Evolutionary conservation across 64 coral and sea anemone genomes (phyloP), one percentile per base, ranked within the genome.

Genomic region (Anthopleura sola): DNA sequence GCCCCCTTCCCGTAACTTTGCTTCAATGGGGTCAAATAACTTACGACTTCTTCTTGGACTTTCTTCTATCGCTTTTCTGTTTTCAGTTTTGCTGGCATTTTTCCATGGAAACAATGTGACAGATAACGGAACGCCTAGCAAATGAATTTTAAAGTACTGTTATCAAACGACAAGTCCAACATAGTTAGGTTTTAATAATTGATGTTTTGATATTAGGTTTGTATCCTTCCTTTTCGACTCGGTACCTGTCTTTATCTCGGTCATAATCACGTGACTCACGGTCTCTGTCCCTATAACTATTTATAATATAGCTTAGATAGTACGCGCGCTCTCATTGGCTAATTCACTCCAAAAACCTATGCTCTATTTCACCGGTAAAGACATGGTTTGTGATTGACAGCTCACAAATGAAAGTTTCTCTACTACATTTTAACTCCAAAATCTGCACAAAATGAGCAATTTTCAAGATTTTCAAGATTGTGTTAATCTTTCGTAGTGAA

Each of bases 21-120:
- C 74, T 77, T 44, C 37, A 47, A 56, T 1, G 21, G 8, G 6
- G 1, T 6, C 36, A 37, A 44, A 20, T 24, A 79, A 82, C 94
- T 89, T 86, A 98, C 95, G 83, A 98, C 60, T 24, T 98, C 95
- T 38, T 98, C 95, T 34, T 91, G 87, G 5, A 75, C 78, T 87
- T 98, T 98, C 89, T 98, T 98, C 37, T 84, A 64, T 80, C 95
- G 82, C 38, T 98, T 98, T 54, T 98, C 95, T 24, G 92, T 89
- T 81, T 98, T 98, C 89, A 92, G 86, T 24, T 98, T 98, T 13
- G 91, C 95, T 5, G 95, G 91, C 33, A 82, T 81, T 85, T 98
- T 98, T 11, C 95, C 95, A 77, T 98, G 95, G 58, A 98, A 98
- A 78, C 93, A 91, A 75, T 98, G 95, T 0, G 95, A 98, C 71